Conservation (phyloP, 2,888 invertebrate genomes). For the Hoplodrina ambigua region DNA sequence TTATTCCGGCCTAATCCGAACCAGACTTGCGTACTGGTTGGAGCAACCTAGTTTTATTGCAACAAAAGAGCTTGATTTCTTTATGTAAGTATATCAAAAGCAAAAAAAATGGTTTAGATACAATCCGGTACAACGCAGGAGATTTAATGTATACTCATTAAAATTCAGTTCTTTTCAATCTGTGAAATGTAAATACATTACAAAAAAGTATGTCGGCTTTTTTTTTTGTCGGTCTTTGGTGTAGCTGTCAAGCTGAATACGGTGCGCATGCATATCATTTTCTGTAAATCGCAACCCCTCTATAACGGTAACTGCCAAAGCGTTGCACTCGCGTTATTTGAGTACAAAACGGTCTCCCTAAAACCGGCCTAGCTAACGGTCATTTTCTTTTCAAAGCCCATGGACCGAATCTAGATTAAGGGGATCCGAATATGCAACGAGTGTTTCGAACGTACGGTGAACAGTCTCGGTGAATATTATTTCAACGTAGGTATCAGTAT, state of each 20-base stretch:
- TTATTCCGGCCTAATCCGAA: slow-evolving; percentile 61
- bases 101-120: background rate
- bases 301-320: slow-evolving; percentile 77
- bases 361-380: slow-evolving; percentile 82
- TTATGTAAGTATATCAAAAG: slow-evolving; percentile 23
- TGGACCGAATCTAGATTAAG: slow-evolving; percentile 62
- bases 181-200: slow-evolving; percentile 12
- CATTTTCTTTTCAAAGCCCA: slow-evolving; percentile 63
- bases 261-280: slow-evolving; percentile 71
- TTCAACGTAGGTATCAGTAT: slow-evolving; percentile 55
- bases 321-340: slow-evolving; percentile 70
- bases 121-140: background rate
- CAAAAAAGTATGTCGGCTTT: slow-evolving; percentile 27
- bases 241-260: slow-evolving; percentile 70
- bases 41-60: slow-evolving; percentile 19
- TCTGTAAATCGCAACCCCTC: slow-evolving; percentile 77
- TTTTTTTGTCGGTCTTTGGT: slow-evolving; percentile 22
- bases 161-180: slow-evolving; percentile 38
- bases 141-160: slow-evolving; percentile 17
- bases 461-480: slow-evolving; percentile 49
- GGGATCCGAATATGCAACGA: slow-evolving; percentile 42
- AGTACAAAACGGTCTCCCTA: slow-evolving; percentile 68
- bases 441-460: slow-evolving; percentile 25
- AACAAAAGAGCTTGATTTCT: background rate
- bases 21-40: slow-evolving; percentile 28